Percentiles rank a stretch among this genome's conserved stretches.
Evolutionary conservation across 2,888 invertebrate species (phyloP).

Genomic region (Merodon equestris): DNA sequence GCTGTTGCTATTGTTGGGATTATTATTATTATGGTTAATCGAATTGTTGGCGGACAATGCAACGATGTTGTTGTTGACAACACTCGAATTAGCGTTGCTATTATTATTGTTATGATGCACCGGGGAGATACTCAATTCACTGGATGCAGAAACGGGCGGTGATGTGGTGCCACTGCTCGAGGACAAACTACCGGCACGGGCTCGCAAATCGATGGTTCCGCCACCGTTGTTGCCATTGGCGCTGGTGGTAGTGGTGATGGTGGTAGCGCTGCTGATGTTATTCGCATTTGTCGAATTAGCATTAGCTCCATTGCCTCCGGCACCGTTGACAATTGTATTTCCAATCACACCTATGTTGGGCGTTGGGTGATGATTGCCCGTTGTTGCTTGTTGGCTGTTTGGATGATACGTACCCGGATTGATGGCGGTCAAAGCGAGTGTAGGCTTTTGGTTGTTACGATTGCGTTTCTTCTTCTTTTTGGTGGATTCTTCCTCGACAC

Average conservation of each 20-base stretch:
- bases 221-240: not conserved
- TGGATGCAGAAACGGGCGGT: constrained; percentile 87
- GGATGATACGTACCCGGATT: constrained; percentile 76
- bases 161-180: constrained; percentile 89
- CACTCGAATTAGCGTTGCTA: constrained; percentile 52
- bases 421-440: constrained; percentile 81
- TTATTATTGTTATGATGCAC: constrained; percentile 70
- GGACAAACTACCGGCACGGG: constrained; percentile 87
- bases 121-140: constrained; percentile 79
- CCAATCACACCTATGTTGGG: constrained; percentile 76
- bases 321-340: constrained; percentile 56
- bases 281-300: constrained; percentile 43
- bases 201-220: constrained; percentile 79
- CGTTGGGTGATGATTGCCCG: constrained; percentile 55
- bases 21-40: too few species aligned
- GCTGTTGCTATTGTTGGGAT: too few species aligned
- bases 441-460: constrained; percentile 83
- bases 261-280: not conserved
- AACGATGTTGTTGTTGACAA: constrained; percentile 58
- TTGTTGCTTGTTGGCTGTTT: constrained; percentile 70
- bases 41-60: too few species aligned
- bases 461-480: constrained; percentile 86
- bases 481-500: constrained; percentile 80
- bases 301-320: constrained; percentile 21
- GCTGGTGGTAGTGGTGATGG: not conserved